Conservation (phyloP, 1,140 invertebrate species). For the Brachionus asplanchnoidis region DNA sequence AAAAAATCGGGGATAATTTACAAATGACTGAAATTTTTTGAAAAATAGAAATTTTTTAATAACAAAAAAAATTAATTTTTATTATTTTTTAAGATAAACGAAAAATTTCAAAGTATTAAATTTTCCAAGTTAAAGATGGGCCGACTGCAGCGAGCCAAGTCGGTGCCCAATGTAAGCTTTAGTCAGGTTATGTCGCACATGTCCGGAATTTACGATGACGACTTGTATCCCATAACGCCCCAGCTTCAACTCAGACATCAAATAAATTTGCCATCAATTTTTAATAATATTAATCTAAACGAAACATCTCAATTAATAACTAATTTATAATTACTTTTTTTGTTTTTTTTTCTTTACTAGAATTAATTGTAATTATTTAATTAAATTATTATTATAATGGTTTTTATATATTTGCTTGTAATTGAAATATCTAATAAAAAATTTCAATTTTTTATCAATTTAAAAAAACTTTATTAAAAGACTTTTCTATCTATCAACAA, state of each 20-base stretch:
- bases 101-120: slow-evolving; percentile 28
- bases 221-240: slow-evolving; percentile 22
- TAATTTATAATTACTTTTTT: slow-evolving; percentile 19
- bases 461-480: too few relatives aligned
- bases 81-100: slow-evolving; percentile 17
- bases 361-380: not conserved
- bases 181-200: not conserved
- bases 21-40: too few relatives aligned
- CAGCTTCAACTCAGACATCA: not conserved
- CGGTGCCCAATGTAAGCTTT: slow-evolving; percentile 32
- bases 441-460: too few relatives aligned
- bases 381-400: not conserved
- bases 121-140: not conserved
- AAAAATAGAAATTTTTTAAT: too few relatives aligned
- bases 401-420: not conserved
- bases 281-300: not conserved
- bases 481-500: too few relatives aligned
- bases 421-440: not conserved
- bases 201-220: not conserved
- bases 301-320: slow-evolving; percentile 32
- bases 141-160: not conserved
- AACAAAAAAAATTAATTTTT: not conserved
- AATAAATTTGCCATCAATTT: not conserved
- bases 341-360: not conserved
- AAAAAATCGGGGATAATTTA: not conserved